These are phyloP conservation scores for Xylocampa areola DNA, from an alignment of 2,888 invertebrate species.

Conservation along the genomic window DNA sequence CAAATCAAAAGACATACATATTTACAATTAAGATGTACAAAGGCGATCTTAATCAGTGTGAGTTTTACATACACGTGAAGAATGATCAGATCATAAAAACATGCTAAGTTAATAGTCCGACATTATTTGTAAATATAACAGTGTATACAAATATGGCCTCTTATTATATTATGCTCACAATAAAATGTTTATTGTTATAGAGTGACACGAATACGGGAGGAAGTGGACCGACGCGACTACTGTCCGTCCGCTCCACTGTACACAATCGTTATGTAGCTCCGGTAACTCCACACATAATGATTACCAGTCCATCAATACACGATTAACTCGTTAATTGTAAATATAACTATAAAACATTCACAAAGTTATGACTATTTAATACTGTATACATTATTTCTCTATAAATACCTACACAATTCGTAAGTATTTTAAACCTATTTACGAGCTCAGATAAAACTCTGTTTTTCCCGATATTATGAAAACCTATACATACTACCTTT, in stretches of 20 bases:
- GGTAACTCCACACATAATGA: no score
- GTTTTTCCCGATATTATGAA: neutral
- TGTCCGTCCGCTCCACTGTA: no score
- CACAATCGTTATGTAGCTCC: no score
- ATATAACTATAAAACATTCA: constrained; percentile 1
- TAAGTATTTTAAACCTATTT: neutral
- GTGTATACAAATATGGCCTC: constrained; percentile 2
- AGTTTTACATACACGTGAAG: neutral
- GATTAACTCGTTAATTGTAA: neutral
- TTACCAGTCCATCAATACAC: no score
- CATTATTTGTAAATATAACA: neutral
- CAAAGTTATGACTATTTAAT: constrained; percentile 2
- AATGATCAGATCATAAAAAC: neutral
- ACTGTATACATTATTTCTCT: constrained; percentile 2
- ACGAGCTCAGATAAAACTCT: neutral
- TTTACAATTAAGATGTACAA: no score
- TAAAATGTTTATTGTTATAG: neutral
- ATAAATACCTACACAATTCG: neutral
- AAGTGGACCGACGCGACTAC: neutral
- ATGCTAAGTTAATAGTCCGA: neutral
- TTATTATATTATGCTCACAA: constrained; percentile 2
- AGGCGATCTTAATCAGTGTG: no score
- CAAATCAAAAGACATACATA: no score
- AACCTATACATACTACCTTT: neutral
- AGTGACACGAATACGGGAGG: neutral